Evolutionary conservation across 2,888 invertebrate species (phyloP), one percentile per base, ranked within the genome.

Genomic region (Eugnorisma glareosa): DNA sequence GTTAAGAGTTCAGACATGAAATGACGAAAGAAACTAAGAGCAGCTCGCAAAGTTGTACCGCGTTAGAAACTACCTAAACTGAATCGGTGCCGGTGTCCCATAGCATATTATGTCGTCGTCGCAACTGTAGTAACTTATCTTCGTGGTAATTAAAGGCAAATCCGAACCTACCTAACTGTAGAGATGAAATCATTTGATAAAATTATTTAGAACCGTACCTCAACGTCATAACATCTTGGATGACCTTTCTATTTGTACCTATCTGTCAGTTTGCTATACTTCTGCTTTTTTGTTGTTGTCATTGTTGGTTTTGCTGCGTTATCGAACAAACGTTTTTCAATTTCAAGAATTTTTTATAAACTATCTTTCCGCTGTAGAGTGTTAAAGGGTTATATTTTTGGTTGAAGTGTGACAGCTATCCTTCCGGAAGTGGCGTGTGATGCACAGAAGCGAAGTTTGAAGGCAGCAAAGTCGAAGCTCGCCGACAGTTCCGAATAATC

Each of bases 401-500:
- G 37, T 43, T n/a, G 40, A 75, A 75, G 11, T 31, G 35, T 80
- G 37, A n/a, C 15, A 31, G 64, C 40, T 81, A 43, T 51, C 64
- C 35, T 43, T 37, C 59, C 15, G 28, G 6, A 59, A 81, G 51
- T 28, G 24, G 40, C 24, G 57, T 67, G 43, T 75, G 75, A 66
- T 51, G 63, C 45, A 18, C 48, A 82, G 78, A 67, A 51, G n/a
- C 2, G 75, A 59, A 48, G 67, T 63, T 75, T 51, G 67, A 75
- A 61, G 82, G 51, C 82, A 79, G 61, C 67, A 51, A 82, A 68
- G 45, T 67, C 31, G 77, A n/a, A 67, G 51, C 63, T 75, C 76
- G 54, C 54, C 67, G 61, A 45, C 37, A 51, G 37, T 75, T 61
- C 24, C 54, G 40, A 45, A 67, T 37, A 61, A 51, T 75, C 28